phyloP scores from a whole-genome alignment of 2,113 vertebrate genomes.

The Romanogobio albipinnatus region DNA sequence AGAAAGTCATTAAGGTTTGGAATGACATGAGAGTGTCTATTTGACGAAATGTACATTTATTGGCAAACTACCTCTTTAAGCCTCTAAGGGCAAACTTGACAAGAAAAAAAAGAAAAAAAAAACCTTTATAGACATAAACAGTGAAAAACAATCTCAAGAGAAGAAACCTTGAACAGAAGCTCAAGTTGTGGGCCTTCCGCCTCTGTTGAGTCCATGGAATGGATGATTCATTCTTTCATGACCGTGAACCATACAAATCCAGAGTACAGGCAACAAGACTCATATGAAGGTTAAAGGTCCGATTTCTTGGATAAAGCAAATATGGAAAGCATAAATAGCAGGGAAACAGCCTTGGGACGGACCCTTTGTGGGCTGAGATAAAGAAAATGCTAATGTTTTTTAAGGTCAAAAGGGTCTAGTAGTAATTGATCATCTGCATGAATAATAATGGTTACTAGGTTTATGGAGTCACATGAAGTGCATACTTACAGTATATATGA shows the following conservation, averaged over 20 bases:
- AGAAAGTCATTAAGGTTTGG: not conserved
- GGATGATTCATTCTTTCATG: not conserved
- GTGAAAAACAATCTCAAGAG: not conserved
- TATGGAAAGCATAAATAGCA: not conserved
- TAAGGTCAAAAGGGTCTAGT: not conserved
- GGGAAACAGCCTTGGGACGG: not conserved
- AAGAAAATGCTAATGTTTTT: conserved; percentile 2
- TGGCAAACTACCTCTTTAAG: not conserved
- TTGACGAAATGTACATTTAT: not conserved
- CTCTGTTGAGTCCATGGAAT: not conserved
- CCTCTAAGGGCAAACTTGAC: too few relatives aligned
- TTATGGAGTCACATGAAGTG: not conserved
- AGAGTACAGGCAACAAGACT: not conserved
- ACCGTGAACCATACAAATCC: conserved; percentile 9
- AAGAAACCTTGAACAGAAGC: not conserved
- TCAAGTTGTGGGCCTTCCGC: not conserved
- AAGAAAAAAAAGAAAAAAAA: not conserved
- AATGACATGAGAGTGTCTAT: not conserved
- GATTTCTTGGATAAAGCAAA: not conserved
- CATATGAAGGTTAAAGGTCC: not conserved
- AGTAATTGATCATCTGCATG: not conserved
- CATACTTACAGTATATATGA: not conserved
- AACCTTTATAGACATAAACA: not conserved
- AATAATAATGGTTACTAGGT: not conserved
- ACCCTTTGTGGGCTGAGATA: not conserved